Conservation (phyloP, 2,888 invertebrate species). For the Eurois occulta region DNA sequence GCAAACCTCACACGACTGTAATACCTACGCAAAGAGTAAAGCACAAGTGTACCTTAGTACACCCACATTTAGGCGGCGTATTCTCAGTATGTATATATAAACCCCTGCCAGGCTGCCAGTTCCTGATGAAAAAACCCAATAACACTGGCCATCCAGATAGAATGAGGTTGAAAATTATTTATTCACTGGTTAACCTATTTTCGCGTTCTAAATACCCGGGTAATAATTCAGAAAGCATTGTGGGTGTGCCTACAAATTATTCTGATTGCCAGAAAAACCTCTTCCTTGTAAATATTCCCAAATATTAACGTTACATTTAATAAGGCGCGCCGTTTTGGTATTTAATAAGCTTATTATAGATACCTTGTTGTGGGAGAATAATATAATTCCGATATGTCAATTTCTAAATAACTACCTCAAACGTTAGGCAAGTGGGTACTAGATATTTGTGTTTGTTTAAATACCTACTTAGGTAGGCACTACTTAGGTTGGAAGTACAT, state of each 20-base stretch:
- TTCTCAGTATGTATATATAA: no score
- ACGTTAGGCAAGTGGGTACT: background rate
- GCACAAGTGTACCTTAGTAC: background rate
- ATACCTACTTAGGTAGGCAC: no score
- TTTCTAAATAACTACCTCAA: background rate
- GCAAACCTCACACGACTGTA: background rate
- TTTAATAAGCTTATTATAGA: background rate
- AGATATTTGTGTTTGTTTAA: background rate
- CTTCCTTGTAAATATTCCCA: no score
- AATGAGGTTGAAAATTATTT: background rate
- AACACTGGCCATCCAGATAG: background rate
- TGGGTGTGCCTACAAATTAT: background rate
- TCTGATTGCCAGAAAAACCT: background rate
- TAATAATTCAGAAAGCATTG: slow-evolving; percentile 5
- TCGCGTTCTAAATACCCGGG: background rate
- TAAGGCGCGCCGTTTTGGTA: background rate
- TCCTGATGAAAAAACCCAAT: background rate
- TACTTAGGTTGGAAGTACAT: background rate
- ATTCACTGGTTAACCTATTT: background rate
- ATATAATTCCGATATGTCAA: background rate
- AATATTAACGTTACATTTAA: slow-evolving; percentile 19
- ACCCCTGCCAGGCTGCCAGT: background rate
- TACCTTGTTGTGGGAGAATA: slow-evolving; percentile 2
- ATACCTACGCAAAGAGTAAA: no score
- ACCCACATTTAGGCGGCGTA: no score